A percentile compares a stretch with the other conserved stretches of the same genome.
phyloP scores from a whole-genome alignment of 2,797 vertebrate species.

The Notolabrus celidotus region DNA sequence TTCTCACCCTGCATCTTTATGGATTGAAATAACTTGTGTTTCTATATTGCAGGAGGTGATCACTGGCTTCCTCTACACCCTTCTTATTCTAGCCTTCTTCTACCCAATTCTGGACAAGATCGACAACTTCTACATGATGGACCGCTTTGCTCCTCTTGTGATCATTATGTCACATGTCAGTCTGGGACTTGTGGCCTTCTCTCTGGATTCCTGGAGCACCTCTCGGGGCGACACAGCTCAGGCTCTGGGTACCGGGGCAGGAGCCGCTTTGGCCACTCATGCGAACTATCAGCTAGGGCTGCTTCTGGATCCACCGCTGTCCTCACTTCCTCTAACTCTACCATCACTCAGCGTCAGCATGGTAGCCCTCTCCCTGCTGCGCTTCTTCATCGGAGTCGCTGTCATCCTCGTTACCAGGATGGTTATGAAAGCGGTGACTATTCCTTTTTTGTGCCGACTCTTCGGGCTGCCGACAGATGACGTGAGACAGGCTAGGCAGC shows the following conservation, averaged over 20 bases:
- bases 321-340: constrained; percentile 86
- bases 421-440: constrained; percentile 91
- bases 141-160: constrained; percentile 88
- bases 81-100: constrained; percentile 92
- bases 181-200: constrained; percentile 94
- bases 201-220: constrained; percentile 97
- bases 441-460: constrained; percentile 90
- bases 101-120: constrained; percentile 90
- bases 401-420: constrained; percentile 87
- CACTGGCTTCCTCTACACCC: constrained; percentile 93
- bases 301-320: constrained; percentile 84
- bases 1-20: background rate
- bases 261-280: constrained; percentile 90
- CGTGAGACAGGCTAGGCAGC: constrained; percentile 90
- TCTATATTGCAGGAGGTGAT: constrained; percentile 92
- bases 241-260: constrained; percentile 93
- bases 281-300: constrained; percentile 87
- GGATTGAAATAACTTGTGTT: constrained; percentile 1
- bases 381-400: constrained; percentile 89
- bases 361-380: constrained; percentile 86
- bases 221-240: constrained; percentile 96
- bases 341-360: constrained; percentile 82
- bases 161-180: constrained; percentile 91
- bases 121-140: constrained; percentile 93
- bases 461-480: constrained; percentile 87